Conservation (phyloP, 1,140 invertebrate species). For the Grapholita molesta region DNA sequence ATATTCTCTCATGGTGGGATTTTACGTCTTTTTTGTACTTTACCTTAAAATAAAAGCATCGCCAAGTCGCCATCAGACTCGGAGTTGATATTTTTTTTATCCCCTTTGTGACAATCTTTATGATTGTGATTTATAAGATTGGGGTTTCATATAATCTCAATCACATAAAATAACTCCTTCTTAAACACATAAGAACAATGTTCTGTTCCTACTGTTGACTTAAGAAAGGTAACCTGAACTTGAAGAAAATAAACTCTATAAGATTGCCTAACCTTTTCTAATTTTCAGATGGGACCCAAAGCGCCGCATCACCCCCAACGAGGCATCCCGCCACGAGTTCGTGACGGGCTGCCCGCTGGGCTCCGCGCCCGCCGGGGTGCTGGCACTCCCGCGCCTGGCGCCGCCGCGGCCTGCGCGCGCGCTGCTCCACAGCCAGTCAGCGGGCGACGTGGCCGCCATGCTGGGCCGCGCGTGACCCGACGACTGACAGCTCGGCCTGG, state of each 20-base stretch:
- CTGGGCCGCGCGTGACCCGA: slow-evolving; percentile 80
- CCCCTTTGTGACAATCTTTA: too few relatives aligned
- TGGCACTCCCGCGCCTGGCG: slow-evolving; percentile 50
- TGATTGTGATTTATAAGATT: background rate
- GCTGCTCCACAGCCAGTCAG: slow-evolving; percentile 80
- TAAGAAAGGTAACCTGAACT: too few relatives aligned
- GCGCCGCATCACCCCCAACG: slow-evolving; percentile 94
- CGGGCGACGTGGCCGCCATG: slow-evolving; percentile 80
- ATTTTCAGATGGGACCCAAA: slow-evolving; percentile 93
- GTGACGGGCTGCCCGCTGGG: slow-evolving; percentile 73
- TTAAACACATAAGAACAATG: too few relatives aligned
- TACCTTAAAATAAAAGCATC: too few relatives aligned
- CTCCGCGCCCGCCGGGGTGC: slow-evolving; percentile 34
- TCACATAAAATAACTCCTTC: too few relatives aligned
- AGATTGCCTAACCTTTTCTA: slow-evolving; percentile 21
- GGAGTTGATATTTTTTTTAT: too few relatives aligned
- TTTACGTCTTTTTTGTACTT: too few relatives aligned
- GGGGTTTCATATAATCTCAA: too few relatives aligned
- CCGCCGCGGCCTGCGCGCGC: slow-evolving; percentile 56
- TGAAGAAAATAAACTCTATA: too few relatives aligned
- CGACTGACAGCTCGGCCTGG: slow-evolving; percentile 41
- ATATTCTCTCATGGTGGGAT: too few relatives aligned
- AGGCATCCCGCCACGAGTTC: slow-evolving; percentile 90
- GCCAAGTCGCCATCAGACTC: too few relatives aligned
- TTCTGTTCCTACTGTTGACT: too few relatives aligned